Evolutionary conservation across 64 coral and sea anemone species (phyloP), one percentile per base, ranked within the genome.

Genomic region (Pocillopora verrucosa): DNA sequence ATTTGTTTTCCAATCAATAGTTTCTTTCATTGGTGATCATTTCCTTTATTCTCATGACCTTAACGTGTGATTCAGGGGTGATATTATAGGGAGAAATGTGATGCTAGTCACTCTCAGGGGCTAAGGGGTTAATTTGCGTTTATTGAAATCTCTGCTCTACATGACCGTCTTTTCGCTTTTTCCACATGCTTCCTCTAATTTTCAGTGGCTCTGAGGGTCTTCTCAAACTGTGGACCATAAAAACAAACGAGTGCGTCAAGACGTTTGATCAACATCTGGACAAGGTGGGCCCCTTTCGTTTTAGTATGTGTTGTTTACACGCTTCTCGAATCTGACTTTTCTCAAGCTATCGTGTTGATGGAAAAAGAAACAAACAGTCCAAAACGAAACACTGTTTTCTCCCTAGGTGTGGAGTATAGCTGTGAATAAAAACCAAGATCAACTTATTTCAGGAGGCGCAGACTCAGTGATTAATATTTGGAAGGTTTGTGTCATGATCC

Each of bases 171-270:
- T 51, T 7, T 51, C 7, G 3, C 41, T 51, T 51, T 51, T 19
- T 67, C 14, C 16, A 2, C 20, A 11, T 24, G 11, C 4, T 70
- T 70, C 37, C 12, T 45, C 60, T 62, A 36, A 20, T 13, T 92
- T 79, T 87, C 26, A 98, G 96, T 78, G 96, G 93, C 20, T 95
- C 96, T 61, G 96, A 98, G 57, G 93, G 96, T 79, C 88, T 98
- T 11, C 65, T 98, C 7, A 98, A 98, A 45, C 36, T 98, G n/a
- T 98, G 96, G 96, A 98, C 96, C 13, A 98, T 98, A 64, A 95
- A 89, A 60, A 91, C 90, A 26, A 98, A 95, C 75, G 96, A 98
- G 60, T 98, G 96, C 35, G 59, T 98, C 62, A 94, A 98, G 74
- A 95, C 96, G 4, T 93, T 95, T 78, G 96, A 98, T 62, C 82